Base-by-base conservation (phyloP, 2,888 invertebrate genomes). In the Kuschelorhynchus macadamiae region DNA sequence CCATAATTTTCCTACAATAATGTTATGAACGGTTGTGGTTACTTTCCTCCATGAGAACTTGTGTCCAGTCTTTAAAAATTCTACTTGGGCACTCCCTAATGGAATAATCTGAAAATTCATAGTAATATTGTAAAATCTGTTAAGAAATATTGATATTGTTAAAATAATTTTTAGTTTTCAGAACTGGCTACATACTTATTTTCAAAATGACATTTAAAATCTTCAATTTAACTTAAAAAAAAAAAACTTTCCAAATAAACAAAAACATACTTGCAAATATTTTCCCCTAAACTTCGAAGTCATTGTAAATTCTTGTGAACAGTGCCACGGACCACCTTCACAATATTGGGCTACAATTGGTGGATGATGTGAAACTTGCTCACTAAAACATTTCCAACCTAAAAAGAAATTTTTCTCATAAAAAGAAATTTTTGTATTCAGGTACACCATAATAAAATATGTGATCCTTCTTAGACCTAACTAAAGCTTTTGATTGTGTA, bases 291-390 rank as follows among this genome's bases (percentile, higher is more conserved):
- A 99, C 86, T 98, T 98, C 80, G 96, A 97, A 67, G 97, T 95
- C 97, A 99, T 98, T 46, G 97, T 96, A 86, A 99, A 98, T 86
- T 99, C 99, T 85, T 99, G 98, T 96, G 96, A 98, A 83, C 94
- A 94, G 74, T 88, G 89, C 99, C 99, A 99, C 39, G 89, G 90
- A 72, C 86, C 85, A 11, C 97, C 97, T 84, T 98, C 97, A 81
- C 96, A 95, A 85, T 92, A 92, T 83, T 97, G 94, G 32, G 99
- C 98, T 73, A 97, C 93, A 89, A 98, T 96, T 8, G 99, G 99
- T 11, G 99, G 99, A 86, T 99, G 99, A 87, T 99, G 99, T 11
- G 97, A 98, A 17, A 99, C 94, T 64, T 71, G 71, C 65, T 71
- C 71, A 18, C 36, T 65, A 20, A 71, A 57, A 60, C 71, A 71